phyloP scores from a whole-genome alignment of 2,797 vertebrate species.

The Thripadectes ignobilis region DNA sequence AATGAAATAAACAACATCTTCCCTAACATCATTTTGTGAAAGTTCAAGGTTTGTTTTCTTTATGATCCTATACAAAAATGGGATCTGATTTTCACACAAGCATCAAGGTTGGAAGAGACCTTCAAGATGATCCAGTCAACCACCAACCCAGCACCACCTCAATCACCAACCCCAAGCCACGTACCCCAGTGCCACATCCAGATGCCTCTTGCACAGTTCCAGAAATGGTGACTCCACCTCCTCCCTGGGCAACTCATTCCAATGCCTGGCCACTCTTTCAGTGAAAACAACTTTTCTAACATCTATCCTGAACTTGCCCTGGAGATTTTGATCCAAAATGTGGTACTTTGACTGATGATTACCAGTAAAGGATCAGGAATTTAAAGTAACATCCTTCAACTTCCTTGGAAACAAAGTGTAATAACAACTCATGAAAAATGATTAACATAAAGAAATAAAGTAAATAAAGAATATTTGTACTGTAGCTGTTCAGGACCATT shows the following conservation, averaged over 20 bases:
- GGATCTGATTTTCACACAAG: background rate
- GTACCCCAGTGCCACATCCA: background rate
- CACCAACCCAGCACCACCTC: background rate
- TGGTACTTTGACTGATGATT: background rate
- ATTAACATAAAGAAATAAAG: too few species aligned
- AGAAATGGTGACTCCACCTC: background rate
- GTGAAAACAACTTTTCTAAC: background rate
- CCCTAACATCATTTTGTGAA: background rate
- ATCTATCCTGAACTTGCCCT: background rate
- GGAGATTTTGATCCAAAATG: background rate
- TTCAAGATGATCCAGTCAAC: background rate
- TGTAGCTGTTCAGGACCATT: background rate
- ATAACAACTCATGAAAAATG: background rate
- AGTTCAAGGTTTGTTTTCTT: background rate
- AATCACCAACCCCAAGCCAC: background rate
- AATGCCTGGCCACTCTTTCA: background rate
- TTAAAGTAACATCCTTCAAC: background rate
- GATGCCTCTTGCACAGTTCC: background rate
- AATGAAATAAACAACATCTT: background rate
- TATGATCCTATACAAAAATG: accelerated
- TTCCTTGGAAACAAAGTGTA: background rate
- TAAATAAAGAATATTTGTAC: background rate
- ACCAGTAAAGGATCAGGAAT: background rate
- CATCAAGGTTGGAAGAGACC: background rate
- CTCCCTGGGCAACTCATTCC: background rate